These are phyloP conservation scores for Drosophila setifemur DNA, from an alignment of 1,140 invertebrate species.

Conservation along the genomic window DNA sequence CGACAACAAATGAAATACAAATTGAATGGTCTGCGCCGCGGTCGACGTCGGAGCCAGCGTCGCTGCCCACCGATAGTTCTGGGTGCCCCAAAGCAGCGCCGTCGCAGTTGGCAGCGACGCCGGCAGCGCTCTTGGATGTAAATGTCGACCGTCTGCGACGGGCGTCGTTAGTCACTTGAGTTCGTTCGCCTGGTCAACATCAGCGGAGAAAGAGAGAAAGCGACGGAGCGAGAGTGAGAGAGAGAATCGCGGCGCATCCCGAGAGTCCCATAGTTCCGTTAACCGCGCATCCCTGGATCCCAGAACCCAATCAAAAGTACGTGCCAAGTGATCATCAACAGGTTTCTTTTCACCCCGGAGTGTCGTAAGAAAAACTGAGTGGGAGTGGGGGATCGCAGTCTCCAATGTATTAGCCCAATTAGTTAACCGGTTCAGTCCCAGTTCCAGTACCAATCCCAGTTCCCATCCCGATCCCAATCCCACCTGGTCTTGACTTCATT, in stretches of 20 bases:
- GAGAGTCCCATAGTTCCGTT: constrained; percentile 15
- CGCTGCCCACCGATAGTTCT: constrained; percentile 22
- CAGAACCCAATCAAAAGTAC: constrained; percentile 4
- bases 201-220: constrained; percentile 8
- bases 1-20: constrained; percentile 66
- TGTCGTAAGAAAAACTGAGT: too few species aligned
- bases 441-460: background rate
- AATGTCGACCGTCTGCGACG: constrained; percentile 62
- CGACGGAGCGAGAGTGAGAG: constrained; percentile 1
- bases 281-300: constrained; percentile 2
- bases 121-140: constrained; percentile 55
- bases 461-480: background rate
- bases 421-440: background rate
- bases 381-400: background rate
- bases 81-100: constrained; percentile 17
- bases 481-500: background rate
- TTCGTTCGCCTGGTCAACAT: constrained; percentile 72
- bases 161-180: constrained; percentile 72
- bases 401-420: constrained; percentile 1
- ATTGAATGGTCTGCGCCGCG: constrained; percentile 35
- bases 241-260: constrained; percentile 15
- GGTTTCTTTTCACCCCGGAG: too few species aligned
- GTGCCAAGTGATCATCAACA: constrained; percentile 21
- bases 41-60: constrained; percentile 19
- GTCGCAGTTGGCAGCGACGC: constrained; percentile 21